phyloP scores from a whole-genome alignment of 2,797 vertebrate species.

The Thamnophis elegans region DNA sequence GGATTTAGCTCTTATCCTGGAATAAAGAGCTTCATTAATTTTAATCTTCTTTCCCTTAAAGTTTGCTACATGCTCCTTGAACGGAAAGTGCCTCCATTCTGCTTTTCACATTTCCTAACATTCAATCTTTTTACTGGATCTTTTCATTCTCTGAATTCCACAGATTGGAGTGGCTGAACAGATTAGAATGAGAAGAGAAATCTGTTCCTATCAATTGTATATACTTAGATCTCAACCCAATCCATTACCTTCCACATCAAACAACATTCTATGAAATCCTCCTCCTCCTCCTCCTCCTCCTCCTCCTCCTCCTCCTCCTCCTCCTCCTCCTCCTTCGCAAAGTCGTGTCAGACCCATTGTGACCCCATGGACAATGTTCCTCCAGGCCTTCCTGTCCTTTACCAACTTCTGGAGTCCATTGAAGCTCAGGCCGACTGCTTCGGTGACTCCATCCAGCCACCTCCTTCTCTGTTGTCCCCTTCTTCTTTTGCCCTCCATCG shows the following conservation, averaged over 20 bases:
- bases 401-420: too few species aligned
- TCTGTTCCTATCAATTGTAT: background rate
- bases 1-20: slow-evolving; percentile 1
- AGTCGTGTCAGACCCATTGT: too few species aligned
- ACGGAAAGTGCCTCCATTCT: background rate
- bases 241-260: background rate
- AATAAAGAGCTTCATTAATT: slow-evolving; percentile 31
- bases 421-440: too few species aligned
- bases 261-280: background rate
- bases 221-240: background rate
- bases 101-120: background rate
- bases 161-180: background rate
- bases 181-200: background rate
- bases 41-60: background rate
- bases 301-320: too few species aligned
- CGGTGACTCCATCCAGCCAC: too few species aligned
- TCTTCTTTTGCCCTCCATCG: too few species aligned
- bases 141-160: background rate
- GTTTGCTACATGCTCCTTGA: background rate
- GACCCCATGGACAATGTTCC: too few species aligned
- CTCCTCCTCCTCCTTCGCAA: too few species aligned
- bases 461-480: too few species aligned
- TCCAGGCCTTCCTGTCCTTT: too few species aligned
- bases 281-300: too few species aligned
- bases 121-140: background rate